Conservation (phyloP, 2,888 invertebrate species). For the Aphodius sticticus region DNA sequence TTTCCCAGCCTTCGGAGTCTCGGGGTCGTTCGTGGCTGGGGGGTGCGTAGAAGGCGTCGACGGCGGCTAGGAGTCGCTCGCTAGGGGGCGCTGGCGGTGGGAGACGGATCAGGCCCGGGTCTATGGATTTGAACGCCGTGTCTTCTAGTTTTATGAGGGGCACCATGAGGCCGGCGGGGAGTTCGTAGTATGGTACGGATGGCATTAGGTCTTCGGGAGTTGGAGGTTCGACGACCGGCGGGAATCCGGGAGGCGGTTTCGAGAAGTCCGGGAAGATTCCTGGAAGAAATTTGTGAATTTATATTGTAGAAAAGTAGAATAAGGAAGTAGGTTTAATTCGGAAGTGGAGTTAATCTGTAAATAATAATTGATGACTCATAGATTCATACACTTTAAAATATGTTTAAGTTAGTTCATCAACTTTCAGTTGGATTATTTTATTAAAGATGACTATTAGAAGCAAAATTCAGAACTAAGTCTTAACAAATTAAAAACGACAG, state of each 20-base stretch:
- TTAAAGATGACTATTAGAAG: no score
- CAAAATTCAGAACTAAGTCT: no score
- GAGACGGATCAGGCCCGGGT: slow-evolving; percentile 88
- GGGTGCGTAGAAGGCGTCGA: slow-evolving; percentile 95
- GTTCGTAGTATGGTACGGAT: slow-evolving; percentile 93
- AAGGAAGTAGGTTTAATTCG: no score
- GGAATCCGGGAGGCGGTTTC: slow-evolving; percentile 87
- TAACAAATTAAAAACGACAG: no score
- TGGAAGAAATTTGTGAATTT: background rate
- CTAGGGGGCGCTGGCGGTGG: slow-evolving; percentile 96
- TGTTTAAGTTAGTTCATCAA: no score
- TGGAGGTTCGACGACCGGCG: slow-evolving; percentile 62
- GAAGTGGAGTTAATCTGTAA: no score
- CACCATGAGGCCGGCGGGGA: slow-evolving; percentile 97
- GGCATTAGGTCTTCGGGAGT: slow-evolving; percentile 77
- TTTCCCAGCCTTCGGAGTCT: slow-evolving; percentile 98
- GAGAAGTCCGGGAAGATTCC: slow-evolving; percentile 80
- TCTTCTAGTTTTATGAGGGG: slow-evolving; percentile 95
- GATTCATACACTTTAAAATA: no score
- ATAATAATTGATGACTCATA: no score
- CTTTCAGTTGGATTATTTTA: no score
- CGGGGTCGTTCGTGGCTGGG: slow-evolving; percentile 95
- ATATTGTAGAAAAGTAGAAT: no score
- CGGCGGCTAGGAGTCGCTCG: slow-evolving; percentile 89
- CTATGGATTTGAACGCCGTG: slow-evolving; percentile 86